These are phyloP conservation scores for Trimorus sp. DNA, from an alignment of 2,888 invertebrate genomes.

Conservation along the genomic window DNA sequence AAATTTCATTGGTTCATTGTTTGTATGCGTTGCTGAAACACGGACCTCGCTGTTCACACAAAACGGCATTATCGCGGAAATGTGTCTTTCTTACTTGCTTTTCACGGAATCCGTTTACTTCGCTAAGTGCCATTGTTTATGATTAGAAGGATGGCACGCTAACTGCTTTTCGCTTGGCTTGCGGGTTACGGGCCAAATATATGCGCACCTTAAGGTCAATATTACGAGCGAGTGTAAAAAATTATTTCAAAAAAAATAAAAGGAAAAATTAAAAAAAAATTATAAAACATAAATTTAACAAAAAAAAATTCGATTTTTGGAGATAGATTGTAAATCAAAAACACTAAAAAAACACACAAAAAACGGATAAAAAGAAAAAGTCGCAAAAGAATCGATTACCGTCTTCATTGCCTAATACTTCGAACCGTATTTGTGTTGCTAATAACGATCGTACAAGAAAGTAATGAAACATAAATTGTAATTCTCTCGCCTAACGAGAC, in stretches of 20 bases:
- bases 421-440: slow-evolving; percentile 35
- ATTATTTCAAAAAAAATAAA: background rate
- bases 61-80: slow-evolving; percentile 37
- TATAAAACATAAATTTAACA: slow-evolving; percentile 17
- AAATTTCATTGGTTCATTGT: slow-evolving; percentile 3
- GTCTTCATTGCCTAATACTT: slow-evolving; percentile 37
- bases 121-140: slow-evolving; percentile 61
- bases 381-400: slow-evolving; percentile 8
- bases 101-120: slow-evolving; percentile 46
- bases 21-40: slow-evolving; percentile 44
- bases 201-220: slow-evolving; percentile 39
- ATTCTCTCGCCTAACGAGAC: slow-evolving; percentile 41
- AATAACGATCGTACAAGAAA: slow-evolving; percentile 22
- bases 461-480: slow-evolving; percentile 40
- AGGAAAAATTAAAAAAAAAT: slow-evolving; percentile 16
- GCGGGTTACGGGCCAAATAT: slow-evolving; percentile 65
- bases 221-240: slow-evolving; percentile 38
- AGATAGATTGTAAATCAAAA: background rate
- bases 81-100: slow-evolving; percentile 44
- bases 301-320: slow-evolving; percentile 6
- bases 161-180: slow-evolving; percentile 61
- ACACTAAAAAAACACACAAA: slow-evolving; percentile 9
- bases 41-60: slow-evolving; percentile 44
- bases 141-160: slow-evolving; percentile 49
- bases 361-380: slow-evolving; percentile 12